phyloP scores from a whole-genome alignment of 2,113 vertebrate genomes.

The Otolemur garnettii region DNA sequence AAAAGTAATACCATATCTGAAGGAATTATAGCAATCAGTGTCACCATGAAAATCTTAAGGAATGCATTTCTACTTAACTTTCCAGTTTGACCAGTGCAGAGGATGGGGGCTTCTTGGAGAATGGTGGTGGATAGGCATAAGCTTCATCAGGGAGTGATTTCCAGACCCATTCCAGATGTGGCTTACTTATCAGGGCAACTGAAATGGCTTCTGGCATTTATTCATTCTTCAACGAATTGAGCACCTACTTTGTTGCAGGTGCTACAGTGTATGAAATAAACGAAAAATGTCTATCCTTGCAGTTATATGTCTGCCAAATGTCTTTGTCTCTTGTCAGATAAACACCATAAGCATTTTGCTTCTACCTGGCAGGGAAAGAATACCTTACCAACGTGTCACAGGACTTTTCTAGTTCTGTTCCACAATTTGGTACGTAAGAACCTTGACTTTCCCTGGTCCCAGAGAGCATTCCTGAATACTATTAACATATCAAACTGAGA shows the following conservation, averaged over 20 bases:
- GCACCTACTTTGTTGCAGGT: background rate
- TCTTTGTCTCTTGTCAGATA: background rate
- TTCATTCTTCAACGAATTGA: background rate
- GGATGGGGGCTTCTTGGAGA: background rate
- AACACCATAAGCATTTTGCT: background rate
- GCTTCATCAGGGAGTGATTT: background rate
- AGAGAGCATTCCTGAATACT: background rate
- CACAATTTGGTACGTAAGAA: background rate
- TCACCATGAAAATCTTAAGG: background rate
- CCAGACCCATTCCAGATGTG: background rate
- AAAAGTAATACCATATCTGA: slow-evolving; percentile 3
- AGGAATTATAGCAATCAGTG: background rate
- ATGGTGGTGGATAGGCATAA: background rate
- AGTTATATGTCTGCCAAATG: background rate
- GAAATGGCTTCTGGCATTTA: background rate
- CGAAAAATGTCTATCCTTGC: background rate
- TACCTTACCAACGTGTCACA: background rate
- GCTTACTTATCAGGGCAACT: background rate
- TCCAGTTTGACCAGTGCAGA: background rate
- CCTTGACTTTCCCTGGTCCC: background rate
- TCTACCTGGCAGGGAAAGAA: background rate
- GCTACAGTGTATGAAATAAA: background rate
- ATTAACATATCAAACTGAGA: background rate
- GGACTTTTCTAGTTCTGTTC: background rate
- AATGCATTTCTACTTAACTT: background rate